Base-by-base conservation (phyloP, 2,797 vertebrate species). In the Limosa lapponica region DNA sequence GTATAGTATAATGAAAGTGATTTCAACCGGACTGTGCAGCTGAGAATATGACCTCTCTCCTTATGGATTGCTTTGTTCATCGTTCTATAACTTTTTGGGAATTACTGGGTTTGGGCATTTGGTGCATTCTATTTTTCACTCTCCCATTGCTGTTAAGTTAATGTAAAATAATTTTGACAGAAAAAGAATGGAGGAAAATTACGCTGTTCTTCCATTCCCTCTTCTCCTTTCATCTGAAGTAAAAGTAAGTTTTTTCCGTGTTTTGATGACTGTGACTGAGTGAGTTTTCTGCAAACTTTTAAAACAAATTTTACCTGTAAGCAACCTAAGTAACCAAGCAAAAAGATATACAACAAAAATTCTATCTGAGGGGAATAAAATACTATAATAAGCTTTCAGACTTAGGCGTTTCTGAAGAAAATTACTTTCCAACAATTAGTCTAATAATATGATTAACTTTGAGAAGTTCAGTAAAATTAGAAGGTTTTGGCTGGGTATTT, bases 231-330 rank as follows among this genome's bases (percentile, higher is more conserved):
- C 7, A 61, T 15, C 27, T 62, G 27, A 96, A 77, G 15, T 39
- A 85, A 91, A 66, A 7, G 0, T 12, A 46, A 30, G n/a, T 8
- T 36, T 74, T 61, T 36, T 79, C 39, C 16, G 8, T 81, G 39
- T 39, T 82, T 75, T 72, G 52, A 23, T 83, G 64, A 48, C n/a
- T 95, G 20, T 51, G 55, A 54, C 70, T 44, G 67, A 93, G 37
- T 32, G 36, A 25, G 58, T 85, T 94, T 88, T 89, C 32, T 87
- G 39, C 43, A 72, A 46, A 69, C 12, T 83, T 72, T 8, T 19
- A 32, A 77, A 52, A 20, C 22, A 64, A 58, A 20, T 71, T 70
- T 93, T 90, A 72, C 39, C 34, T 71, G 10, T 36, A 39, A 87
- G 23, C 28, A 74, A 51, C 8, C 15, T 8, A 41, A 62, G 14